Base-by-base conservation (phyloP, 1,140 invertebrate genomes). In the Kradibia gibbosae region DNA sequence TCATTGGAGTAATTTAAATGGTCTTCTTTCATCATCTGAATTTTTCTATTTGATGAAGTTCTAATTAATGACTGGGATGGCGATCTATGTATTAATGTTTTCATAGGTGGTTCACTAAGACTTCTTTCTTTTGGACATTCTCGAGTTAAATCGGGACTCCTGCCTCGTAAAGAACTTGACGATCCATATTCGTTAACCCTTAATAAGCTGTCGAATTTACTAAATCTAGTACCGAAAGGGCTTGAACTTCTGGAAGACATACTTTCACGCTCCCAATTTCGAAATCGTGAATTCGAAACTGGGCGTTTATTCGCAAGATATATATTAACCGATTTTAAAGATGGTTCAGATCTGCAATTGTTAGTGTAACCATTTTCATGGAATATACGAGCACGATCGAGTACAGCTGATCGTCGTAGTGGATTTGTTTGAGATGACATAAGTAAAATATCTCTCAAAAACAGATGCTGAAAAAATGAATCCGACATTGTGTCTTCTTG, bases 221-320 rank as follows among this genome's bases (percentile, higher is more conserved):
- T 85, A 20, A 92, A 85, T 74, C 87, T 86, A 13, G 86, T 80
- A 0, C 86, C 87, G 45, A 86, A 89, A 0, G 91, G 92, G 82
- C 91, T 92, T 0, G 90, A 89, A 72, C 89, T 91, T 57, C 91
- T 84, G 3, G 91, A 92, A 0, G 90, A 90, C 57, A 91, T 86
- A 53, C 90, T 89, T 74, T 93, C 91, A 72, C 90, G 91, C 84
- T 96, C 95, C 90, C 94, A 93, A 82, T 92, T 93, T 85, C 92
- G 93, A 88, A 96, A 96, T 84, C 93, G 93, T 0, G 95, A 96
- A 83, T 94, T 92, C 5, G 93, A 94, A 0, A 96, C 95, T 22
- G 95, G 94, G 87, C 93, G 93, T 78, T 94, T 94, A 82, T 95
- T 92, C 22, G 93, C 90, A 53, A 96, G 90, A 87, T 95, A 96